A percentile compares a stretch with the other conserved stretches of the same genome.
Evolutionary conservation across 2,797 vertebrate species (phyloP).

Genomic region (Alca torda): DNA sequence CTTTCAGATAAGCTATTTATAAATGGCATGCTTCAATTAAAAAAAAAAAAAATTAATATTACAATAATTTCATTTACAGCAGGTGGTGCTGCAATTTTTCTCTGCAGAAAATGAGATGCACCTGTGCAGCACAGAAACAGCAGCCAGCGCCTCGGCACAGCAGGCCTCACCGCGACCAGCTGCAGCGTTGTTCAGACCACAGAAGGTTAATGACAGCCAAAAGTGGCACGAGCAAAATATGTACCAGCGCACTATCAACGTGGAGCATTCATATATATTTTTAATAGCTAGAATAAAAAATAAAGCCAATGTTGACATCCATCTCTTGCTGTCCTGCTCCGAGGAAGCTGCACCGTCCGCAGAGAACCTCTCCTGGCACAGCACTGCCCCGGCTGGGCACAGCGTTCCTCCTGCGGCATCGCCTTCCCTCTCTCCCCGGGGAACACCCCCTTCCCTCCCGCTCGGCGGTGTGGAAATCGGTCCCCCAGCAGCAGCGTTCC

Average conservation of each 20-base stretch:
- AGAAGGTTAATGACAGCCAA: background rate
- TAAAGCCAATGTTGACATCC: background rate
- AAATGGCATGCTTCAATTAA: slow-evolving; percentile 1
- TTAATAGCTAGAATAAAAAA: background rate
- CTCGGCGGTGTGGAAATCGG: fast-evolving
- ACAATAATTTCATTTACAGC: slow-evolving; percentile 25
- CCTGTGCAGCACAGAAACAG: background rate
- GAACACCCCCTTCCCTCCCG: background rate
- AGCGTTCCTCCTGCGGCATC: background rate
- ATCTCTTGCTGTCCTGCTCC: background rate
- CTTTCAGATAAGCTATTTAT: background rate
- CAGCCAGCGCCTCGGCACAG: background rate
- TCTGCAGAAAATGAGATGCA: background rate
- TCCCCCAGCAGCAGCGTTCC: background rate
- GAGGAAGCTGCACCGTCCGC: background rate
- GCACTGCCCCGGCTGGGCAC: background rate
- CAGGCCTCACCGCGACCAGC: background rate
- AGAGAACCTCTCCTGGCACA: background rate
- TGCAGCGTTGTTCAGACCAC: background rate
- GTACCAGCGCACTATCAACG: background rate
- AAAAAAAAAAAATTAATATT: background rate
- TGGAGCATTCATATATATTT: background rate
- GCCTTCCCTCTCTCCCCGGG: fast-evolving
- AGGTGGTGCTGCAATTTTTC: slow-evolving; percentile 38
- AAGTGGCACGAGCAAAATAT: background rate